These are phyloP conservation scores for Brevimyrus niger DNA, from an alignment of 2,113 vertebrate species.

Conservation along the genomic window DNA sequence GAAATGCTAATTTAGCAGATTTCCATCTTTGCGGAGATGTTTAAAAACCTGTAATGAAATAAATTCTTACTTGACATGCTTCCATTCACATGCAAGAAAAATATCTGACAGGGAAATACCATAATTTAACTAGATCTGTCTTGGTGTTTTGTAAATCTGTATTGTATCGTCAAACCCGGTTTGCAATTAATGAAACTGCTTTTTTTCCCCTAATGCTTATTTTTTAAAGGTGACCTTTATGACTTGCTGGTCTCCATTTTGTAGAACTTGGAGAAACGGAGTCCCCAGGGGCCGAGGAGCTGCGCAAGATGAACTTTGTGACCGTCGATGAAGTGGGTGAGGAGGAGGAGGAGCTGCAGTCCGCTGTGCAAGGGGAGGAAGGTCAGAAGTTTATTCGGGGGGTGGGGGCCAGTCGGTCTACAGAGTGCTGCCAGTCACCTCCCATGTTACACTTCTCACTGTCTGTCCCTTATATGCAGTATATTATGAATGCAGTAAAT, in stretches of 20 bases:
- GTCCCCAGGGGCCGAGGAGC: slow-evolving; percentile 61
- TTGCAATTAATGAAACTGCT: not conserved
- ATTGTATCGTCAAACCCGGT: not conserved
- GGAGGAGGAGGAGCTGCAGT: slow-evolving; percentile 49
- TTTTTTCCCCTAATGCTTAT: slow-evolving; percentile 18
- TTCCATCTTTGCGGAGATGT: not conserved
- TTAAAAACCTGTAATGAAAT: not conserved
- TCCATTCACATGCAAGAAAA: not conserved
- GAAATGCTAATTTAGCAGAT: not conserved
- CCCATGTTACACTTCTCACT: not conserved
- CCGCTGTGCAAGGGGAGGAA: not conserved
- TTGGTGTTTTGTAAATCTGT: not conserved
- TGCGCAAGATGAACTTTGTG: slow-evolving; percentile 65
- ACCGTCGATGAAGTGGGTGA: slow-evolving; percentile 76
- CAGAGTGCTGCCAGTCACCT: slow-evolving; percentile 18
- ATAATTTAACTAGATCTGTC: not conserved
- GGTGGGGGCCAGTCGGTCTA: slow-evolving; percentile 6
- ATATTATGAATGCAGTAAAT: not conserved
- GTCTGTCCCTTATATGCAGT: too few relatives aligned
- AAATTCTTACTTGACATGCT: not conserved
- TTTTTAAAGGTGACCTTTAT: not conserved
- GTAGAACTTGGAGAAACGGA: slow-evolving; percentile 37
- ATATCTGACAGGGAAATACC: not conserved
- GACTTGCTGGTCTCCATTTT: slow-evolving; percentile 27
- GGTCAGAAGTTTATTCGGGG: not conserved